Evolutionary conservation across 2,888 invertebrate species (phyloP), one percentile per base, ranked within the genome.

Genomic region (Metallyticus violacea): DNA sequence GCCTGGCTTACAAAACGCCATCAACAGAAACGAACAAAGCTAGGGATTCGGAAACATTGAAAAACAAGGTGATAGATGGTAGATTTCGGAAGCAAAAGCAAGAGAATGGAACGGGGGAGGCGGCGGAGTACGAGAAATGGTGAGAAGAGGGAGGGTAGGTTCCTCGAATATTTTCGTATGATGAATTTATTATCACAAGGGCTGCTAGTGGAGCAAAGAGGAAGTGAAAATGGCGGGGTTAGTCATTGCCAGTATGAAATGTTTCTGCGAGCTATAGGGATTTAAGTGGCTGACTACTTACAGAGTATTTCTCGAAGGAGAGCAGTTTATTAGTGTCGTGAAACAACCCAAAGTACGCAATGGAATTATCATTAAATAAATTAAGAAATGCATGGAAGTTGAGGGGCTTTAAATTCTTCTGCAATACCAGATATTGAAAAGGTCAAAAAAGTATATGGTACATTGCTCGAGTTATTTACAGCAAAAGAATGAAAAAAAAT

Each of bases 141-240:
- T 28, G 77, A 27, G 83, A 29, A 28, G 83, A 77, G 40, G 28
- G 77, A 27, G 76, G 82, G 81, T 76, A 76, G 40, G 82, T 76
- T 28, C 29, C 83, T 77, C 83, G 83, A 83, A 83, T 83, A 83
- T 83, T 83, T 83, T 83, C 83, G 83, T 83, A 83, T 86, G 86
- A 86, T 86, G 86, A 86, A 86, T 86, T 86, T 86, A 86, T 86
- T 86, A 86, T 86, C 86, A 83, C 77, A 83, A 83, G 83, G 82
- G 83, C 83, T 83, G 86, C 86, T 78, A 82, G 77, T 82, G 82
- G 28, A 78, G 78, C 77, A 86, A 86, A 86, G 86, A 86, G 86
- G 86, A 86, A 86, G 86, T 82, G 81, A 82, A 86, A 86, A 86
- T 86, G 86, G 86, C 78, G 86, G 86, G 86, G 86, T 86, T 86